These are phyloP conservation scores for Penaeus vannamei DNA, from an alignment of 1,140 invertebrate species.

Conservation along the genomic window DNA sequence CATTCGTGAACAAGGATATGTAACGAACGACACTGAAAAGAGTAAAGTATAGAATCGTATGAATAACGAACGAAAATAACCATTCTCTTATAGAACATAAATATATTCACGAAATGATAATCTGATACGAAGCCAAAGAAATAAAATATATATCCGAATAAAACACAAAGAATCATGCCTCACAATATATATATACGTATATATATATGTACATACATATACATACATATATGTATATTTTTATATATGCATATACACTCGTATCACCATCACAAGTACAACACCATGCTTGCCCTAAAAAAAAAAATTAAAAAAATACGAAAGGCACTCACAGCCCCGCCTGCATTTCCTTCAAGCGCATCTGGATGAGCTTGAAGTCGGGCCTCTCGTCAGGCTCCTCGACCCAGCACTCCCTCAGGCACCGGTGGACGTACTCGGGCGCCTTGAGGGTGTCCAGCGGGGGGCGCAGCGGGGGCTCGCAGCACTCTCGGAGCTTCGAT, in stretches of 20 bases:
- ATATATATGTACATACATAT: too few relatives aligned
- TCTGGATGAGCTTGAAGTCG: constrained; percentile 86
- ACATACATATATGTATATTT: not conserved
- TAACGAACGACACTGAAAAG: too few relatives aligned
- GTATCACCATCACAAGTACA: too few relatives aligned
- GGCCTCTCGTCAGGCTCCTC: constrained; percentile 84
- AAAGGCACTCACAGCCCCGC: constrained; percentile 78
- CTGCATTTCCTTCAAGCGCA: constrained; percentile 84
- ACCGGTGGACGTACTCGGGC: constrained; percentile 87
- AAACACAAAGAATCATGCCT: too few relatives aligned
- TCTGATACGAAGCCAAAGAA: too few relatives aligned
- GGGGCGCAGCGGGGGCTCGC: constrained; percentile 73
- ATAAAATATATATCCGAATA: too few relatives aligned
- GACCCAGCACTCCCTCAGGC: constrained; percentile 88
- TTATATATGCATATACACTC: constrained; percentile 25
- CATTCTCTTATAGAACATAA: too few relatives aligned
- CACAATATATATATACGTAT: too few relatives aligned
- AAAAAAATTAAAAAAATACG: not conserved
- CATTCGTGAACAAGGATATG: too few relatives aligned
- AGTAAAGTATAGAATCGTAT: too few relatives aligned
- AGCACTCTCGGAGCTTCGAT: constrained; percentile 79
- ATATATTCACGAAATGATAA: too few relatives aligned
- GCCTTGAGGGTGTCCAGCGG: constrained; percentile 81
- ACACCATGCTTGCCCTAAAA: not conserved
- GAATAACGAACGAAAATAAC: too few relatives aligned